phyloP scores from a whole-genome alignment of 2,113 vertebrate genomes.

The Ginglymostoma cirratum region DNA sequence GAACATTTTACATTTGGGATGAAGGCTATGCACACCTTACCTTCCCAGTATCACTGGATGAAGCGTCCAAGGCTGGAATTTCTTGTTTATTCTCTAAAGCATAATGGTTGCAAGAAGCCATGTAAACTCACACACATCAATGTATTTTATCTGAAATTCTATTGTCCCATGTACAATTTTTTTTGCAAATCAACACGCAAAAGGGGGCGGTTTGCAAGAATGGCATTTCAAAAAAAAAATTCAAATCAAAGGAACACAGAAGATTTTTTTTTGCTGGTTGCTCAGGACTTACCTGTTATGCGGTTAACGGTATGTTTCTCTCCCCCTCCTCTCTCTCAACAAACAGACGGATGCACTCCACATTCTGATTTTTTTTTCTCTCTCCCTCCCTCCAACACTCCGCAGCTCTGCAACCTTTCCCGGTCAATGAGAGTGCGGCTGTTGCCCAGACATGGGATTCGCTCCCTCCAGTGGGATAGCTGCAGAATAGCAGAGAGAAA shows the following conservation, averaged over 20 bases:
- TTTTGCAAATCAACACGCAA: not conserved
- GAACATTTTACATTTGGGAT: not conserved
- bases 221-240: not conserved
- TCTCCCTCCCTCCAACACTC: not conserved
- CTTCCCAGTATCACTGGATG: not conserved
- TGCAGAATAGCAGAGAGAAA: not conserved
- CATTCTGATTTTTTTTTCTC: not conserved
- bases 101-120: not conserved
- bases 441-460: not conserved
- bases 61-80: not conserved
- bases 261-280: not conserved
- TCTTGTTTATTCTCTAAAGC: too few relatives aligned
- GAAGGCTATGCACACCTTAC: not conserved
- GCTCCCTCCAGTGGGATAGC: constrained; percentile 1
- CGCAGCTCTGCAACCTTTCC: not conserved
- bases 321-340: not conserved
- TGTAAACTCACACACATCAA: not conserved
- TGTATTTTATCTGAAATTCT: not conserved
- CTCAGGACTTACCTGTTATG: not conserved
- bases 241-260: not conserved
- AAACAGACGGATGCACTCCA: not conserved
- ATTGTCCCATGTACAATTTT: not conserved
- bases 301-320: not conserved
- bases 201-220: not conserved
- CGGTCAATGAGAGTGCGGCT: not conserved